These are phyloP conservation scores for Calameuta idolon DNA, from an alignment of 2,888 invertebrate species.

Conservation along the genomic window DNA sequence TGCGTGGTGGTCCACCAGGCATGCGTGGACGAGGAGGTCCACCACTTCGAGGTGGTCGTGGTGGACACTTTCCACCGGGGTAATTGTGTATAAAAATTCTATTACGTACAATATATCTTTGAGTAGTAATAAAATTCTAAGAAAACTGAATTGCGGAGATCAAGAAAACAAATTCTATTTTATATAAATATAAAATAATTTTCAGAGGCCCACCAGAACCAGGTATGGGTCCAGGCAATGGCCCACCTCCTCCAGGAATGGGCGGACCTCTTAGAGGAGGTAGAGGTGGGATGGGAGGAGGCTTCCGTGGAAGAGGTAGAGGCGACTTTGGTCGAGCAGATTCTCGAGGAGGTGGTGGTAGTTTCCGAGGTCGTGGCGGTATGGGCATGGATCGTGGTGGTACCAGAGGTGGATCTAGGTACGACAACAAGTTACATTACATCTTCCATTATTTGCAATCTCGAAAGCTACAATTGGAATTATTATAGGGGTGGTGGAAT, in stretches of 20 bases:
- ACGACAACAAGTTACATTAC: neutral
- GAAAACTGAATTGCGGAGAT: too few species aligned
- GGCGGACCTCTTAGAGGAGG: constrained; percentile 59
- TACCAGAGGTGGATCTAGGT: constrained; percentile 68
- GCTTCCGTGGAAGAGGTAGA: constrained; percentile 56
- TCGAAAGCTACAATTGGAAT: too few species aligned
- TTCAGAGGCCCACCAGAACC: constrained; percentile 58
- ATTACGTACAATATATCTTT: neutral
- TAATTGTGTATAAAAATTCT: constrained; percentile 30
- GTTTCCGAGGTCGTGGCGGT: constrained; percentile 59
- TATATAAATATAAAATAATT: neutral
- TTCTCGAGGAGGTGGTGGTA: constrained; percentile 55
- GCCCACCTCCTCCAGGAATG: constrained; percentile 56
- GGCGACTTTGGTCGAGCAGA: constrained; percentile 65
- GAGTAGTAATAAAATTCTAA: too few species aligned
- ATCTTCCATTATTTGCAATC: too few species aligned
- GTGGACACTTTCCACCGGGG: constrained; percentile 63
- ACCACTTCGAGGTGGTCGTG: constrained; percentile 58
- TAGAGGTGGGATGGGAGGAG: constrained; percentile 42
- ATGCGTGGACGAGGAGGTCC: constrained; percentile 62
- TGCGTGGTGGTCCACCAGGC: constrained; percentile 62
- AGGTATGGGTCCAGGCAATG: constrained; percentile 53
- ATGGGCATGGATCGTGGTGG: constrained; percentile 67
- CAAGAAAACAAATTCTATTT: too few species aligned
- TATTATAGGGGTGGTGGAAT: constrained; percentile 30